Base-by-base conservation (phyloP, 2,113 vertebrate genomes). In the Sylvia atricapilla region DNA sequence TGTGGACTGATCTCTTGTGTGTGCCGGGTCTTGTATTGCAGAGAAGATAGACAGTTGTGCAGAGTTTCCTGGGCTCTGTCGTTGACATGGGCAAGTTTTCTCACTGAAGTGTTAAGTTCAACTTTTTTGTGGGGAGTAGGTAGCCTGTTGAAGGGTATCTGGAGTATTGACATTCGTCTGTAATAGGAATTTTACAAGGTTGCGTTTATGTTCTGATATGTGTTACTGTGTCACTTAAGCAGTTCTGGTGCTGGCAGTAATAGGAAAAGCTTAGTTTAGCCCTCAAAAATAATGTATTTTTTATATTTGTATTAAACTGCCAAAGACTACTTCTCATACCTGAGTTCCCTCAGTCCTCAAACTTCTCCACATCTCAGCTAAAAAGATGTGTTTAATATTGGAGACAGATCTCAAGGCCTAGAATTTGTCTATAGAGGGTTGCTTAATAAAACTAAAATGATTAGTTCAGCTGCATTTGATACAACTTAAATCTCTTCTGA, bases 381-480 rank as follows among this genome's bases (percentile, higher is more conserved):
- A 90, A 83, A 63, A 68, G 68, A 68, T 59, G 44, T 85, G 41
- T 46, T 79, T 92, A 93, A 24, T 96, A 62, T 63, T 78, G 89
- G 75, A 93, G 62, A 37, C 60, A 41, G 72, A 86, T 91, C 67
- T 93, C 78, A 33, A 70, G 14, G 73, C 87, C 58, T 92, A 52
- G 39, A 74, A 49, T 81, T 89, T 92, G 52, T 87, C 89, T 93
- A 10, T 18, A 33, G 87, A 79, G 81, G 46, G 17, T 49, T 89
- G 58, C 37, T 91, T 94, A 75, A 91, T 94, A 85, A 81, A 96
- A 84, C 64, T 72, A 59, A 93, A 95, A 87, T 92, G 30, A 92
- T 95, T 89, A 87, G 84, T 95, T 97, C 93, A 94, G 93, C 91
- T 91, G 93, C 84, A 84, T 93, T 94, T 95, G 77, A 84, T 87